Evolutionary conservation across 2,888 invertebrate species (phyloP).

Genomic region (Lepidocyrtoides sp.): DNA sequence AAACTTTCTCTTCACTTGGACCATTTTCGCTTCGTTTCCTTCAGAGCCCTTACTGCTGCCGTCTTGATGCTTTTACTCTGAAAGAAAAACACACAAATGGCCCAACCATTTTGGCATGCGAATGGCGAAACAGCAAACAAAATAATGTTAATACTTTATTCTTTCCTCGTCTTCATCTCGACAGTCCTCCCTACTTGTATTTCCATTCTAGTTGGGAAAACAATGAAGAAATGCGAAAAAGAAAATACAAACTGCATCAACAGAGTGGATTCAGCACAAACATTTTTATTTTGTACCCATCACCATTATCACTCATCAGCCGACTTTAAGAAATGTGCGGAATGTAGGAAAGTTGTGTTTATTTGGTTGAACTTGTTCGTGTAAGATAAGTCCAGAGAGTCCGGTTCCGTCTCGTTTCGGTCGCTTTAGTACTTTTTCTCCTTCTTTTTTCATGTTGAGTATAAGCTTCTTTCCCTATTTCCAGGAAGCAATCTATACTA

Average conservation of each 20-base stretch:
- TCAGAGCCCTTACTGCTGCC: neutral
- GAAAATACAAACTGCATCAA: constrained; percentile 21
- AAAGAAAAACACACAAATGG: neutral
- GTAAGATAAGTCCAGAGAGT: neutral
- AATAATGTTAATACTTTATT: constrained; percentile 28
- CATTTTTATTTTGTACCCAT: constrained; percentile 19
- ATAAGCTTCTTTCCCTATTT: neutral
- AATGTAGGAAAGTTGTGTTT: neutral
- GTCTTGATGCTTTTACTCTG: neutral
- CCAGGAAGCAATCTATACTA: neutral
- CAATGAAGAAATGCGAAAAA: constrained; percentile 19
- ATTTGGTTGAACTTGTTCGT: constrained; percentile 3
- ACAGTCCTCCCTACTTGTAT: neutral
- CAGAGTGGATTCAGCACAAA: constrained; percentile 15
- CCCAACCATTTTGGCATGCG: constrained; percentile 2
- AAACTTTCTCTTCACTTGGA: neutral
- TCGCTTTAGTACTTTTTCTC: too few species aligned
- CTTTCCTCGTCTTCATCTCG: neutral
- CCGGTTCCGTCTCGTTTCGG: neutral
- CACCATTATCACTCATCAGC: constrained; percentile 26
- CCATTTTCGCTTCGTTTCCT: constrained; percentile 14
- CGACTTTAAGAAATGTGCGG: neutral
- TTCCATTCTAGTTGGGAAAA: neutral
- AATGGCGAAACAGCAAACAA: constrained; percentile 24
- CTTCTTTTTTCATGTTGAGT: neutral